These are phyloP conservation scores for Anisognathus igniventris DNA, from an alignment of 2,797 vertebrate species.

Conservation along the genomic window DNA sequence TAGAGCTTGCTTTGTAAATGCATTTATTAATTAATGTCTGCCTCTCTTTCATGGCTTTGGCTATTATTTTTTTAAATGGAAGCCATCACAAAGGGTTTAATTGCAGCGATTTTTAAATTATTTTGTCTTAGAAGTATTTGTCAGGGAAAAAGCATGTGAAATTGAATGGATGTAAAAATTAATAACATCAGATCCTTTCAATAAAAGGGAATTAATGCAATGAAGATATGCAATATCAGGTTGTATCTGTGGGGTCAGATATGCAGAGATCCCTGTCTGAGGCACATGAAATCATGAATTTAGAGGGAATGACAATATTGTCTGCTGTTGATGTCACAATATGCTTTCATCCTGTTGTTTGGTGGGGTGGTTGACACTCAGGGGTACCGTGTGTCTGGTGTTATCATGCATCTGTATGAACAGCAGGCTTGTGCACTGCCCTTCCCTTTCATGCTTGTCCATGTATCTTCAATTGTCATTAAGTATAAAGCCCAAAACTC, in stretches of 20 bases:
- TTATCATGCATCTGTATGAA: background rate
- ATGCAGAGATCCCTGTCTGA: background rate
- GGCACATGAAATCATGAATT: background rate
- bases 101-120: background rate
- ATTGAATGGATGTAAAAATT: background rate
- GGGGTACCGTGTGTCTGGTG: background rate
- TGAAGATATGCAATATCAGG: background rate
- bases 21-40: conserved; percentile 49
- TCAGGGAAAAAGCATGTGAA: background rate
- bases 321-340: background rate
- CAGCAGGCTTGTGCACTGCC: background rate
- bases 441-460: background rate
- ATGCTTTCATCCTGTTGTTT: background rate
- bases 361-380: background rate
- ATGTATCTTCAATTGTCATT: background rate
- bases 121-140: background rate
- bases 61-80: background rate
- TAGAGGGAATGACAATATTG: background rate
- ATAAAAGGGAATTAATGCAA: background rate
- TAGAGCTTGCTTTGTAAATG: conserved; percentile 34
- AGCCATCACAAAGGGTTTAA: background rate
- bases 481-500: background rate
- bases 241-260: background rate
- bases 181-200: background rate
- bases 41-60: background rate